phyloP scores from a whole-genome alignment of 2,113 vertebrate genomes.

The western clawed frog (Xenopus tropicalis) region DNA sequence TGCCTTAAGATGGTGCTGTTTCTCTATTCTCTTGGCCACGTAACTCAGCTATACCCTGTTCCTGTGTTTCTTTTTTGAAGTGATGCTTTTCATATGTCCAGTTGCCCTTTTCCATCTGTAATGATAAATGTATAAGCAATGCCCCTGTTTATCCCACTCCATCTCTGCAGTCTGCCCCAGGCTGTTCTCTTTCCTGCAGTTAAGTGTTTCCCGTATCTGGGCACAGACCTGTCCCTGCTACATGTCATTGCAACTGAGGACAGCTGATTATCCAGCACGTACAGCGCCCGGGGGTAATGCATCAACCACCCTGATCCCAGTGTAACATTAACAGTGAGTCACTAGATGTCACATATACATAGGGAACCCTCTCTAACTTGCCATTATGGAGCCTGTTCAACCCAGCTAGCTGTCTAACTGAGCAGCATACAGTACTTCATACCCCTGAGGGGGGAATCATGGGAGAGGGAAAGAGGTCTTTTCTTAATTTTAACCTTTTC shows the following conservation, averaged over 20 bases:
- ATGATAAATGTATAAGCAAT: slow-evolving; percentile 15
- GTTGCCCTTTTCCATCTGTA: slow-evolving; percentile 10
- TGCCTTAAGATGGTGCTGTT: too few species aligned
- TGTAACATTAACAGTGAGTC: slow-evolving; percentile 27
- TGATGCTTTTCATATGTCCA: neutral
- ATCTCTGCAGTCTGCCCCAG: slow-evolving; percentile 17
- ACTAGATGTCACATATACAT: slow-evolving; percentile 28
- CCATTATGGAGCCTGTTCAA: neutral
- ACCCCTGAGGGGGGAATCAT: neutral
- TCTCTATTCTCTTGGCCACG: too few species aligned
- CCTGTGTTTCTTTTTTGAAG: too few species aligned
- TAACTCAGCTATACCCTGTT: too few species aligned
- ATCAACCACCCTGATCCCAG: neutral
- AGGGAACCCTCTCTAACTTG: slow-evolving; percentile 9
- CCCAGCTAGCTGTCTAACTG: neutral
- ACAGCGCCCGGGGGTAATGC: slow-evolving; percentile 15
- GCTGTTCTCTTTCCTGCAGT: slow-evolving; percentile 30
- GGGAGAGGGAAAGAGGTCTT: neutral
- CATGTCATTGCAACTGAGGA: slow-evolving; percentile 34
- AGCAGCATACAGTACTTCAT: neutral
- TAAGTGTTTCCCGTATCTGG: slow-evolving; percentile 38
- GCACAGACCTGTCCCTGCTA: slow-evolving; percentile 34
- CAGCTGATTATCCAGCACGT: slow-evolving; percentile 19
- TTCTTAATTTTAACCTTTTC: slow-evolving; percentile 3
- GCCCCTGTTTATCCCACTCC: slow-evolving; percentile 30